Percentiles rank a stretch among this genome's conserved stretches.
Conservation (phyloP, 1,140 invertebrate genomes). For the Aphelenchoides fujianensis region DNA sequence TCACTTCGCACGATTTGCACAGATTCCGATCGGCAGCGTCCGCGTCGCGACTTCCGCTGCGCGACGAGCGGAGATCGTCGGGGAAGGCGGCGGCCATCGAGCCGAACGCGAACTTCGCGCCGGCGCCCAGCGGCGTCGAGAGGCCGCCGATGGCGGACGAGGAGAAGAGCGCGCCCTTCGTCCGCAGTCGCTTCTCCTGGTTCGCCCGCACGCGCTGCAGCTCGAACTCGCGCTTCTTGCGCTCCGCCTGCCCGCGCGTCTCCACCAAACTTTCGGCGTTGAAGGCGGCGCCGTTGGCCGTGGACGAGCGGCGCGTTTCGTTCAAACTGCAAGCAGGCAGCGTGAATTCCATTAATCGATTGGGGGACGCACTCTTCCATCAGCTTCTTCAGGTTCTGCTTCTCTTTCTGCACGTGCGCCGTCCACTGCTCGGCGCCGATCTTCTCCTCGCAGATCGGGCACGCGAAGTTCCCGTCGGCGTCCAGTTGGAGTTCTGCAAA, state of each 20-base stretch:
- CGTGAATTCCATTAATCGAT: too few species aligned
- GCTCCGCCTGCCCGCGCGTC: not conserved
- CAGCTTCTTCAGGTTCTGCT: constrained; percentile 11
- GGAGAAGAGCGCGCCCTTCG: constrained; percentile 14
- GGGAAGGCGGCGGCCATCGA: not conserved
- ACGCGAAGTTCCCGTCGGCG: constrained; percentile 28
- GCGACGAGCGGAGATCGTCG: not conserved
- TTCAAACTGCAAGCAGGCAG: constrained; percentile 5
- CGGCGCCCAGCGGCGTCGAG: not conserved
- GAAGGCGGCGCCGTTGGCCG: too few species aligned
- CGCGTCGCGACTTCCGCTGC: not conserved
- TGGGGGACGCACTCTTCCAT: constrained; percentile 21
- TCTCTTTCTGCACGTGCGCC: constrained; percentile 25
- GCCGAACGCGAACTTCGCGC: not conserved
- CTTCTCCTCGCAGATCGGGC: constrained; percentile 33
- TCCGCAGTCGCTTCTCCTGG: constrained; percentile 25
- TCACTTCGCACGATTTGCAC: constrained; percentile 29
- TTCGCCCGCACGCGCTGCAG: constrained; percentile 23
- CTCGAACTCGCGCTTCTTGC: constrained; percentile 25
- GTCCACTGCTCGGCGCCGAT: constrained; percentile 11
- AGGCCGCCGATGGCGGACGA: too few species aligned
- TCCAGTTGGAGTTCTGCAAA: constrained; percentile 32
- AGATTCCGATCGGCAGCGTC: constrained; percentile 28
- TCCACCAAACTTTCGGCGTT: constrained; percentile 9
- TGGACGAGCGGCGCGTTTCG: constrained; percentile 17